A percentile compares a stretch with the other conserved stretches of the same genome.
phyloP scores from a whole-genome alignment of 2,888 invertebrate genomes.

The Aphodius sticticus region DNA sequence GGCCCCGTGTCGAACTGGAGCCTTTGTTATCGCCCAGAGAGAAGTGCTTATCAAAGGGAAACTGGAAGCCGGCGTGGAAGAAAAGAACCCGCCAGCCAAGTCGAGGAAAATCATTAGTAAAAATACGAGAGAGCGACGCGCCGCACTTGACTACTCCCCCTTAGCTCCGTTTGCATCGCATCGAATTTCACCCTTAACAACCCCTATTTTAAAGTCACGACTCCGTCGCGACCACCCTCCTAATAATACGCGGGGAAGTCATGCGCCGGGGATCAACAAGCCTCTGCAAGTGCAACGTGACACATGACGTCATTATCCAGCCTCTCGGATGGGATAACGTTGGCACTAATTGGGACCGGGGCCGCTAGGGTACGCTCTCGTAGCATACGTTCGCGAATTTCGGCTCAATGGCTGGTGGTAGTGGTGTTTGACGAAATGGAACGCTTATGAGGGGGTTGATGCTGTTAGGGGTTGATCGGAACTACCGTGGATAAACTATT shows the following conservation, averaged over 20 bases:
- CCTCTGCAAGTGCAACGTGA: constrained; percentile 58
- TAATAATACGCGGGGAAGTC: constrained; percentile 37
- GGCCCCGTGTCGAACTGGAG: not conserved
- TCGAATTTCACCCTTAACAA: not conserved
- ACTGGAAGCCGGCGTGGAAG: not conserved
- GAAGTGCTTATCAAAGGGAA: not conserved
- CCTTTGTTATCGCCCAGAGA: not conserved
- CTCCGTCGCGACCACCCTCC: not conserved
- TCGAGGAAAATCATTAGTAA: constrained; percentile 4
- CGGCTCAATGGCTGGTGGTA: not conserved
- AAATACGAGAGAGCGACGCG: not conserved
- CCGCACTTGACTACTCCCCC: not conserved
- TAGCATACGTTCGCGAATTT: constrained; percentile 4
- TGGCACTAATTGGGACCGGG: not conserved
- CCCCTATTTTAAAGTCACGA: not conserved
- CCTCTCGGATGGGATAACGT: constrained; percentile 52
- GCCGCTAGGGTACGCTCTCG: not conserved
- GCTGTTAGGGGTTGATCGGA: not conserved
- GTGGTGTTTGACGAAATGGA: not conserved
- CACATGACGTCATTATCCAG: constrained; percentile 60
- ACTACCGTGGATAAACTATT: constrained; percentile 4
- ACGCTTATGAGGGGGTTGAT: not conserved
- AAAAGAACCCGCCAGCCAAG: constrained; percentile 4
- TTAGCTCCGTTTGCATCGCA: not conserved
- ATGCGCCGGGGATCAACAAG: constrained; percentile 52